phyloP scores from a whole-genome alignment of 2,113 vertebrate genomes.

The Python bivittatus region DNA sequence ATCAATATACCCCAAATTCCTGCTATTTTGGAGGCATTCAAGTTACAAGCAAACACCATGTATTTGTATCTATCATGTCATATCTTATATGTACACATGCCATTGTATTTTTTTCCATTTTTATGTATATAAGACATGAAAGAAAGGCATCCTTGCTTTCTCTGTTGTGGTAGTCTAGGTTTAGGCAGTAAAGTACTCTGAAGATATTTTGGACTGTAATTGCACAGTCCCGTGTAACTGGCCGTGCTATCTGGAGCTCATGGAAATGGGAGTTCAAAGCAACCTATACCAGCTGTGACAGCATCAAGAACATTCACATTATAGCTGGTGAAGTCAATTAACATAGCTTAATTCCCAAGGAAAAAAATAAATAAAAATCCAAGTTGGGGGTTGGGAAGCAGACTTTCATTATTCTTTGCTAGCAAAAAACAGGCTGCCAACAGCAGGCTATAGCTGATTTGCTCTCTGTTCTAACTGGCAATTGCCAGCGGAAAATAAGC shows the following conservation, averaged over 20 bases:
- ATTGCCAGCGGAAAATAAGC: not conserved
- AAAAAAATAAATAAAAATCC: not conserved
- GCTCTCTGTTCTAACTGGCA: not conserved
- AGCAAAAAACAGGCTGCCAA: not conserved
- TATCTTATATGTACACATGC: rapidly evolving
- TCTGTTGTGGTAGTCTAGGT: not conserved
- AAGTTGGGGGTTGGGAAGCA: not conserved
- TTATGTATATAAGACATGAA: not conserved
- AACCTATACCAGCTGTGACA: not conserved
- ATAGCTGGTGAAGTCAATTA: not conserved
- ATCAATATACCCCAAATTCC: rapidly evolving
- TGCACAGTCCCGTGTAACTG: not conserved
- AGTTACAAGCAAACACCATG: not conserved
- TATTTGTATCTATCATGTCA: not conserved
- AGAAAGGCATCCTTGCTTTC: not conserved
- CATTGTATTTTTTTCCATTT: not conserved
- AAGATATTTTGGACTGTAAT: not conserved
- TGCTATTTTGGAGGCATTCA: rapidly evolving
- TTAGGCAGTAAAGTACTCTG: not conserved
- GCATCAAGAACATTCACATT: not conserved
- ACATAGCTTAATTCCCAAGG: not conserved
- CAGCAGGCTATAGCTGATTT: not conserved
- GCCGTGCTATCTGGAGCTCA: not conserved
- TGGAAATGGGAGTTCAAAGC: not conserved
- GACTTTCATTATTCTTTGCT: not conserved